Percentiles rank a stretch among this genome's conserved stretches.
phyloP scores from a whole-genome alignment of 2,888 invertebrate genomes.

The Eupithecia subfuscata region DNA sequence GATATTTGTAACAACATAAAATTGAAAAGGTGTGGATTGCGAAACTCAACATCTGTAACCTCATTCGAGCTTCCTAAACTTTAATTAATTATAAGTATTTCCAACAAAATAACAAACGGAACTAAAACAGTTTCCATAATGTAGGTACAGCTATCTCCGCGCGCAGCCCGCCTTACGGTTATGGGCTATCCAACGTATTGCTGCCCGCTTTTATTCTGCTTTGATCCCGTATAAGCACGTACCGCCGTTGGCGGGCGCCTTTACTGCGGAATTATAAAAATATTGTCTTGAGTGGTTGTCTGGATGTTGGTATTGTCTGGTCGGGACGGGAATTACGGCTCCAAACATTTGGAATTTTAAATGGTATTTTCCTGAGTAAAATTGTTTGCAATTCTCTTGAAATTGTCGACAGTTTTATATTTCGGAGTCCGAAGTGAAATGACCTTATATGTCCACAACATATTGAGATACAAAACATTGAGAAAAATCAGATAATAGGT shows the following conservation, averaged over 20 bases:
- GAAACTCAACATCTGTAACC: neutral
- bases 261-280: constrained; percentile 34
- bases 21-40: neutral
- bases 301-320: constrained; percentile 15
- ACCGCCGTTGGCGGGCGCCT: constrained; percentile 14
- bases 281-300: constrained; percentile 28
- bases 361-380: neutral
- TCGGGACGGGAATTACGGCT: neutral
- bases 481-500: neutral
- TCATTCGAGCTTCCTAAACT: neutral
- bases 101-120: constrained; percentile 20
- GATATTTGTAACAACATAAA: too few species aligned
- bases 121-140: constrained; percentile 32
- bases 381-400: neutral
- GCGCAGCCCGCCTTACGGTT: constrained; percentile 30
- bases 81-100: neutral
- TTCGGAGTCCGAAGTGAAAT: neutral
- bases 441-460: neutral
- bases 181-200: constrained; percentile 43
- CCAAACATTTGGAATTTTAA: neutral
- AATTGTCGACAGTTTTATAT: neutral
- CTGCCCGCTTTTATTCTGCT: constrained; percentile 33
- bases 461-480: neutral
- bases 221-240: constrained; percentile 39
- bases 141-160: constrained; percentile 34